These are phyloP conservation scores for Ciconia maguari DNA, from an alignment of 2,113 vertebrate genomes.

Conservation along the genomic window DNA sequence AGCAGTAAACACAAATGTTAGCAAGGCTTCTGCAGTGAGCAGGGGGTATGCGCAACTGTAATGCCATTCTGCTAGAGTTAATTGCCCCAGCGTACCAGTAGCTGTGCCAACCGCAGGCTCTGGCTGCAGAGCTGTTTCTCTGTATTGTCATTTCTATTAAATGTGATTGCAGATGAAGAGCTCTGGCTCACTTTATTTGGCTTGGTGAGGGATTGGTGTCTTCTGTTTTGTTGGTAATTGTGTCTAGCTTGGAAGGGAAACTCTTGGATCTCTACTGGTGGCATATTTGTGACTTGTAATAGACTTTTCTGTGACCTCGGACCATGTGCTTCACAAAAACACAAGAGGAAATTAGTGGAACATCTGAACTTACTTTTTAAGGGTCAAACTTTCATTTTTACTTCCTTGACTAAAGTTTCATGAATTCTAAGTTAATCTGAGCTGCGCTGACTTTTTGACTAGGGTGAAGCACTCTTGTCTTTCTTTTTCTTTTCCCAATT, in stretches of 20 bases:
- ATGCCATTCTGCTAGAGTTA: not conserved
- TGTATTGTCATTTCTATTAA: not conserved
- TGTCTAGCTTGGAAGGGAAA: not conserved
- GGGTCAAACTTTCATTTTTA: not conserved
- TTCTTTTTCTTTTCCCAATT: not conserved
- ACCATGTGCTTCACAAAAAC: not conserved
- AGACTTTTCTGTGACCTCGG: not conserved
- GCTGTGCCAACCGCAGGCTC: not conserved
- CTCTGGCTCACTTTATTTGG: not conserved
- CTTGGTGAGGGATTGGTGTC: not conserved
- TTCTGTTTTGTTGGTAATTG: not conserved
- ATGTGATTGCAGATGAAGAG: not conserved
- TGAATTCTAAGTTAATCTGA: not conserved
- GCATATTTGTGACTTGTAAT: not conserved
- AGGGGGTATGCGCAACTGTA: not conserved
- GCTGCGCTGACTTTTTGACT: not conserved
- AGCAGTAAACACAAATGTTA: not conserved
- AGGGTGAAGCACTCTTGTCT: not conserved
- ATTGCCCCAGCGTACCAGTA: accelerated
- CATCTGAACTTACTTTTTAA: not conserved
- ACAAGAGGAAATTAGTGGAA: not conserved
- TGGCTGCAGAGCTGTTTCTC: not conserved
- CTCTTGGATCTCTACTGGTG: not conserved
- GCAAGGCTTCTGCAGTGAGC: not conserved
- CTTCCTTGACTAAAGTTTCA: not conserved